These are phyloP conservation scores for Leptoclinus maculatus DNA, from an alignment of 2,797 vertebrate genomes.

Conservation along the genomic window DNA sequence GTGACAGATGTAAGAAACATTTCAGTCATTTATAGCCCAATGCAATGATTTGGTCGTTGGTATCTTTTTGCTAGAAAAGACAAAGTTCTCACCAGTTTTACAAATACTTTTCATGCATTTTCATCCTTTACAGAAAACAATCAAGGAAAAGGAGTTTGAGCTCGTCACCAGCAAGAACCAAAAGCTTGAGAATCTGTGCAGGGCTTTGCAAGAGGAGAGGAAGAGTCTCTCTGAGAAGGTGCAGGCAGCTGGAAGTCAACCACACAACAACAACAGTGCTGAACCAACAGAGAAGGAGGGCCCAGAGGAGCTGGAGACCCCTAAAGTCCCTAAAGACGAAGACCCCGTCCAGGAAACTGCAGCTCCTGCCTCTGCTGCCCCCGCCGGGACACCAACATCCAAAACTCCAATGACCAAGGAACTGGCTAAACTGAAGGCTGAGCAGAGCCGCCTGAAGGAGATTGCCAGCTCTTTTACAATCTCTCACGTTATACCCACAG, in stretches of 20 bases:
- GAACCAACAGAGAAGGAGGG: constrained; percentile 42
- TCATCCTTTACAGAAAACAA: constrained; percentile 86
- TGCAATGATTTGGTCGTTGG: not conserved
- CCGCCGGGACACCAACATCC: not conserved
- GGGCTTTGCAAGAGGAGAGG: constrained; percentile 95
- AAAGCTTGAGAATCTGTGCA: constrained; percentile 95
- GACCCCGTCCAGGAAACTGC: not conserved
- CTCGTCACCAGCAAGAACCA: constrained; percentile 92
- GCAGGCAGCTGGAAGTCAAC: constrained; percentile 77
- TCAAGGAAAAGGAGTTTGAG: constrained; percentile 96
- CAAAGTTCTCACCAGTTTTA: not conserved
- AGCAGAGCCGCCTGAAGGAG: constrained; percentile 84
- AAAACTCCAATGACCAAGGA: constrained; percentile 64
- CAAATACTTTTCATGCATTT: not conserved
- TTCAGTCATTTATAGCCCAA: constrained; percentile 6
- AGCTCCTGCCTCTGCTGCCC: not conserved
- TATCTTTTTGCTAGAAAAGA: not conserved
- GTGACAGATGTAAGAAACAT: constrained; percentile 91
- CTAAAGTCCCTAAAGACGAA: constrained; percentile 24
- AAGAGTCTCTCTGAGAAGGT: constrained; percentile 90
- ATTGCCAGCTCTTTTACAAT: constrained; percentile 86
- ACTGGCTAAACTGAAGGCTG: constrained; percentile 68
- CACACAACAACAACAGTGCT: not conserved
- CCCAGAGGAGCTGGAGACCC: constrained; percentile 45
- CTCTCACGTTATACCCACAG: constrained; percentile 74